Evolutionary conservation across 2,797 vertebrate genomes (phyloP).

Genomic region (Natrix natrix): DNA sequence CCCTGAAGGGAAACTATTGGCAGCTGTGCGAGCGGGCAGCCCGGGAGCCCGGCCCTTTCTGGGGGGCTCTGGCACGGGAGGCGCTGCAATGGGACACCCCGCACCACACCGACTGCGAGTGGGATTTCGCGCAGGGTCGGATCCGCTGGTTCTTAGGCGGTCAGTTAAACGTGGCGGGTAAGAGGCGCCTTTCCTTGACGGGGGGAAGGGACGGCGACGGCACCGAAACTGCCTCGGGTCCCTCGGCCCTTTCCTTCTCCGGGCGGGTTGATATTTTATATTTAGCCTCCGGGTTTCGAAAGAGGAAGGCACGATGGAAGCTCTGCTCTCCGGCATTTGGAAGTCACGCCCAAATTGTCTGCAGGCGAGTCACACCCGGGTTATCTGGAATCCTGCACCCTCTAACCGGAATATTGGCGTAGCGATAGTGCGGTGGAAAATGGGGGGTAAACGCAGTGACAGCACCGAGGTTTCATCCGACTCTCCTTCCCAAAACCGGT

Average conservation of each 20-base stretch:
- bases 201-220: neutral
- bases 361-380: neutral
- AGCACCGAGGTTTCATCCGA: neutral
- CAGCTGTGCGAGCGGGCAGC: slow-evolving; percentile 75
- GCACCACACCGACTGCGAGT: slow-evolving; percentile 78
- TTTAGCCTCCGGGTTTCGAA: neutral
- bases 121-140: slow-evolving; percentile 71
- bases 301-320: neutral
- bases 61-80: slow-evolving; percentile 80
- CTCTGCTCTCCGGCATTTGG: neutral
- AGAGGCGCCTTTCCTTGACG: slow-evolving; percentile 50
- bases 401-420: neutral
- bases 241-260: no score
- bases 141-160: slow-evolving; percentile 90
- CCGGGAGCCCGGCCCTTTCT: slow-evolving; percentile 77
- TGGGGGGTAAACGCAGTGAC: neutral
- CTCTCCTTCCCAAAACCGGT: neutral
- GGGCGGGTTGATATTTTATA: neutral
- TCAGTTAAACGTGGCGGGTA: slow-evolving; percentile 89
- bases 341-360: neutral
- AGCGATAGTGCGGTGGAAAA: neutral
- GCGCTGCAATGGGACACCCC: slow-evolving; percentile 81
- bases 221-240: neutral
- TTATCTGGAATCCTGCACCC: neutral
- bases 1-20: slow-evolving; percentile 56